phyloP scores from a whole-genome alignment of 1,140 invertebrate species.

The Subanguina moxae region DNA sequence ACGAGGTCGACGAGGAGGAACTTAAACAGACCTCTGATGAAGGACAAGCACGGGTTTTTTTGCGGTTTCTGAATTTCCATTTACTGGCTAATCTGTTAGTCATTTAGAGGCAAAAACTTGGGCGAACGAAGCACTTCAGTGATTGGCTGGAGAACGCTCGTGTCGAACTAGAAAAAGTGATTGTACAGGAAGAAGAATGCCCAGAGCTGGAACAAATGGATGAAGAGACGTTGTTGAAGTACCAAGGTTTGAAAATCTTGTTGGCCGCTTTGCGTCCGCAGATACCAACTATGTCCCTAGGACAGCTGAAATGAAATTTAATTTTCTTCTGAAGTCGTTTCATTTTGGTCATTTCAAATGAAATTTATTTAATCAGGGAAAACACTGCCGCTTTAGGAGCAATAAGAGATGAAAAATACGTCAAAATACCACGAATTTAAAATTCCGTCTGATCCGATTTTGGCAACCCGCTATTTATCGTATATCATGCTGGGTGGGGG shows the following conservation, averaged over 20 bases:
- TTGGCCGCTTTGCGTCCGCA: too few species aligned
- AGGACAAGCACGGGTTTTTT: background rate
- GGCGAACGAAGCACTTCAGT: slow-evolving; percentile 21
- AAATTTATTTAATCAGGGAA: too few species aligned
- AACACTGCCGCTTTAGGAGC: too few species aligned
- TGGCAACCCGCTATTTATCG: too few species aligned
- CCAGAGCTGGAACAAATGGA: slow-evolving; percentile 28
- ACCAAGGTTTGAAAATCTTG: too few species aligned
- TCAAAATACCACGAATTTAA: too few species aligned
- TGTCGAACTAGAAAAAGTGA: slow-evolving; percentile 22
- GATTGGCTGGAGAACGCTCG: slow-evolving; percentile 30
- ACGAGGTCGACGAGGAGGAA: slow-evolving; percentile 53
- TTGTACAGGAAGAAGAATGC: background rate
- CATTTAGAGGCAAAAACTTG: slow-evolving; percentile 22
- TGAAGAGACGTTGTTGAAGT: slow-evolving; percentile 19
- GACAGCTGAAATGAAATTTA: too few species aligned
- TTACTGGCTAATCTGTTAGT: background rate
- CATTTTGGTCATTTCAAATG: background rate
- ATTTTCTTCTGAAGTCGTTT: background rate
- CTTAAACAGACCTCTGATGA: slow-evolving; percentile 3
- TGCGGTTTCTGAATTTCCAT: too few species aligned
- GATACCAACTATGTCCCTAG: too few species aligned
- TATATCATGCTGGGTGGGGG: too few species aligned
- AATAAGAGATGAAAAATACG: too few species aligned
- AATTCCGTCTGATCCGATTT: too few species aligned